These are phyloP conservation scores for Malurus cyaneus DNA, from an alignment of 2,113 vertebrate species.

Conservation along the genomic window DNA sequence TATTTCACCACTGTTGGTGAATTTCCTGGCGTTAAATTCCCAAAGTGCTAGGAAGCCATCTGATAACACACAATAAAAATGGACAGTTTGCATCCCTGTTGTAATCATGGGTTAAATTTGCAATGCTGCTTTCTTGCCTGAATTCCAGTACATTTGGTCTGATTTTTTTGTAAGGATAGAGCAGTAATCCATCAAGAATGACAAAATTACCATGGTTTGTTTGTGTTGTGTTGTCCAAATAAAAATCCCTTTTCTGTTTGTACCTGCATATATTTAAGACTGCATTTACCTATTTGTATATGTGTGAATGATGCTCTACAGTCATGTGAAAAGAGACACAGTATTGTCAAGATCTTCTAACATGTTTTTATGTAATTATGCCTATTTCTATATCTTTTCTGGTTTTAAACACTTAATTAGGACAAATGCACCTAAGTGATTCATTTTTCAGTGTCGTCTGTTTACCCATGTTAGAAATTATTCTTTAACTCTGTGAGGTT, in stretches of 20 bases:
- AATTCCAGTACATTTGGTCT: not conserved
- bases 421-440: not conserved
- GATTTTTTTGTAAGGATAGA: not conserved
- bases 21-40: not conserved
- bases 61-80: not conserved
- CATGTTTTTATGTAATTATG: not conserved
- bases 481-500: constrained; percentile 56
- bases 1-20: not conserved
- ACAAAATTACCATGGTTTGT: not conserved
- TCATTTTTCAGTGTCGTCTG: constrained; percentile 10
- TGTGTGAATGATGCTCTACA: not conserved
- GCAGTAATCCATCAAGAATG: not conserved
- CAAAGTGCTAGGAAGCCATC: not conserved
- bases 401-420: not conserved
- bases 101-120: not conserved
- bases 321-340: not conserved
- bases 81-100: not conserved
- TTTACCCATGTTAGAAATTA: constrained; percentile 28
- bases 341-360: not conserved
- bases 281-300: not conserved
- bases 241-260: not conserved
- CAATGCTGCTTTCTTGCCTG: not conserved
- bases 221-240: not conserved
- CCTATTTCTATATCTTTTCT: not conserved
- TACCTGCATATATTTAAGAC: not conserved